phyloP scores from a whole-genome alignment of 2,113 vertebrate species.

The Jaculus jaculus region DNA sequence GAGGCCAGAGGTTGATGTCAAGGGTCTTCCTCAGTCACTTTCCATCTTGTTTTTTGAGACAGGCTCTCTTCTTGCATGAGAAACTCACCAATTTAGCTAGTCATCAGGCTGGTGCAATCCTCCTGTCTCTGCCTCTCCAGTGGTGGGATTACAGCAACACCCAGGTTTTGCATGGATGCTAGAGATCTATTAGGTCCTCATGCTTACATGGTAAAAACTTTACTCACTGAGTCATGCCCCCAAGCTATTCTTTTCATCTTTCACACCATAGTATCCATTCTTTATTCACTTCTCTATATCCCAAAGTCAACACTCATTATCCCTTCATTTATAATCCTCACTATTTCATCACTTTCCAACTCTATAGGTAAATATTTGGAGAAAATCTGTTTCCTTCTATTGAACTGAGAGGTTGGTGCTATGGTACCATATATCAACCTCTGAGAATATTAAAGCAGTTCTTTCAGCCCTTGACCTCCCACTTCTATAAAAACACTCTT shows the following conservation, averaged over 20 bases:
- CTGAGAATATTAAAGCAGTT: not conserved
- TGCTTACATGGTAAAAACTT: too few relatives aligned
- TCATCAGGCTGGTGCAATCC: too few relatives aligned
- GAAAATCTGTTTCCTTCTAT: not conserved
- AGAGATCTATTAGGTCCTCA: too few relatives aligned
- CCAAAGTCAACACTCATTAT: not conserved
- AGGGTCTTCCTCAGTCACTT: too few relatives aligned
- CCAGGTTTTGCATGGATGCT: too few relatives aligned
- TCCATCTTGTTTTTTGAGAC: too few relatives aligned
- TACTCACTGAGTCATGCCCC: too few relatives aligned
- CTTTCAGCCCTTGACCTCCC: not conserved
- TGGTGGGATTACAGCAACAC: too few relatives aligned
- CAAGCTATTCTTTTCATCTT: not conserved
- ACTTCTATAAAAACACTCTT: not conserved
- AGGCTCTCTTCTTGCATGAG: too few relatives aligned
- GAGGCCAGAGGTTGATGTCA: too few relatives aligned
- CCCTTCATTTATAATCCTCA: not conserved
- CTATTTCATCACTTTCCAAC: not conserved
- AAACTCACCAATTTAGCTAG: too few relatives aligned
- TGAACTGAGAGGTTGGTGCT: not conserved
- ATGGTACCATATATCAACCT: not conserved
- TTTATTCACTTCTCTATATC: not conserved
- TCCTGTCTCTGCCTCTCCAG: too few relatives aligned
- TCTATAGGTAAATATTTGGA: not conserved
- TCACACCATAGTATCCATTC: not conserved